Evolutionary conservation across 2,888 invertebrate genomes (phyloP), one percentile per base, ranked within the genome.

Genomic region (Megamerina dolium): DNA sequence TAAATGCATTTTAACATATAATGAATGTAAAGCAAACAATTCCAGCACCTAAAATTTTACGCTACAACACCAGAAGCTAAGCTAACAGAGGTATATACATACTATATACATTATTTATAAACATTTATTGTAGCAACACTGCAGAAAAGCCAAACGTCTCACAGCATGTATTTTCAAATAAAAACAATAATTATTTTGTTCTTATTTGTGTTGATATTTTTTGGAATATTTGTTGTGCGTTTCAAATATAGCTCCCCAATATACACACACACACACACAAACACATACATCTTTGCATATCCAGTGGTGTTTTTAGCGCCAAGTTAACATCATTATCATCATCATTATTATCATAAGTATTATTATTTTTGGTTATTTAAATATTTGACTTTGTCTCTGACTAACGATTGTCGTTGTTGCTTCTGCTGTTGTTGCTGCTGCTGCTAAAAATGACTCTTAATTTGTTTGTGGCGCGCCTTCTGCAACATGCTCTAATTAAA

Each of bases 401-500:
- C n/a, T n/a, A n/a, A n/a, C n/a, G n/a, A n/a, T n/a, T n/a, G n/a
- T n/a, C n/a, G n/a, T n/a, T n/a, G n/a, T n/a, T n/a, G n/a, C n/a
- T n/a, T n/a, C n/a, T 31, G 16, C 4, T 12, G 4, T 6, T 23
- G 32, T 19, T 19, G 39, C 20, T 21, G 31, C 20, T 39, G 16
- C 18, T 32, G 39, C 36, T 44, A 44, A 44, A 44, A 44, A 44
- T 44, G 44, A 40, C 43, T 38, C n/a, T n/a, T n/a, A n/a, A n/a
- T n/a, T n/a, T n/a, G 34, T 35, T 31, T 18, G 32, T 37, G 31
- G 19, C 18, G 40, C 40, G 40, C 21, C 34, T 34, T 34, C 20
- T 27, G 14, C 8, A 29, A 21, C 48, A 52, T 49, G 52, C 52
- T 52, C 54, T 53, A 50, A 54, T 54, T 54, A 52, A 54, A 51